Base-by-base conservation (phyloP, 2,797 vertebrate species). In the Babyrousa celebensis region DNA sequence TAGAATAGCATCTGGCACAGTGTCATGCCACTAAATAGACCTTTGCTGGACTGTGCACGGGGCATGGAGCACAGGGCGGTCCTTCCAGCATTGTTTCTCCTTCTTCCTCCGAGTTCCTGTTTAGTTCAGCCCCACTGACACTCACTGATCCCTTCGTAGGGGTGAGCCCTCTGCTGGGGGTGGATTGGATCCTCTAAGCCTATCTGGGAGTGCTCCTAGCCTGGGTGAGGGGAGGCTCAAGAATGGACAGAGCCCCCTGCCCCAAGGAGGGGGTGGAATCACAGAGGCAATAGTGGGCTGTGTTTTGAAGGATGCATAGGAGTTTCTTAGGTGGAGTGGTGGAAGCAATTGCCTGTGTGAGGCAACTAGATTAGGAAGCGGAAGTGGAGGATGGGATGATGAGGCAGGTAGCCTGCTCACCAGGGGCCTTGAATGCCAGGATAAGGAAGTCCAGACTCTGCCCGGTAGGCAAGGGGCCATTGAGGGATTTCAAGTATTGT, bases 271-370 rank as follows among this genome's bases (percentile, higher is more conserved):
- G 78, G 84, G 48, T 21, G 12, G 32, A 29, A 52, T 48, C 8
- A 25, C 5, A 65, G 10, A 15, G 6, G 32, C 16, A 11, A 77
- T 17, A 12, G 40, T 14, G n/a, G 52, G 14, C 36, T 58, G 10
- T 65, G 88, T 67, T 94, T 95, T 93, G 52, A 84, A 89, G 71
- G n/a, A 21, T 65, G 62, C 58, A 21, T 10, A 74, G 60, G 40
- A 20, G 21, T 94, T 52, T n/a, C 12, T 84, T 54, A 18, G 85
- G 89, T 29, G 68, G 90, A 80, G 43, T 29, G 54, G 48, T 18
- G 48, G 92, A 75, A 94, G 48, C 65, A 79, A 10, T 40, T 65
- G 52, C 43, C 20, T 23, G 16, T 77, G 16, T 36, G 23, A 75
- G 56, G 40, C 6, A 10, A n/a, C 12, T 32, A 17, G 71, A 67